These are phyloP conservation scores for Proterorhinus semilunaris DNA, from an alignment of 2,113 vertebrate species.

Conservation along the genomic window DNA sequence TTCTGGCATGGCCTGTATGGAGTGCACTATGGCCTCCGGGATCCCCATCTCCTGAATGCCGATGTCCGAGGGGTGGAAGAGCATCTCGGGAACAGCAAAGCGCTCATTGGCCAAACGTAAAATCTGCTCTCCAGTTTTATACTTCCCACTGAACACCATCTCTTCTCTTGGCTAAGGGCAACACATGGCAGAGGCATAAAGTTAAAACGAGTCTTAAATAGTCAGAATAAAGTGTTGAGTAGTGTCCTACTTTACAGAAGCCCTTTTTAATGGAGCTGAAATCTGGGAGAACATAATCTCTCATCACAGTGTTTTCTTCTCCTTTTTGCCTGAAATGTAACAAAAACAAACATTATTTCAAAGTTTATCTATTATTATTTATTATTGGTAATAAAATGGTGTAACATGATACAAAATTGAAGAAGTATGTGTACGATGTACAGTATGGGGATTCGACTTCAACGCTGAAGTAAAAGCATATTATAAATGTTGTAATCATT, in stretches of 20 bases:
- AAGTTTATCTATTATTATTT: background rate
- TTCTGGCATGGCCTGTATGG: conserved; percentile 91
- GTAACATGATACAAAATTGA: no score
- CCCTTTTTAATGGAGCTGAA: conserved; percentile 98
- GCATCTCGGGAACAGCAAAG: conserved; percentile 96
- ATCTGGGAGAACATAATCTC: conserved; percentile 96
- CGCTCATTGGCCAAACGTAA: conserved; percentile 92
- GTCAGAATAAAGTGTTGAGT: background rate
- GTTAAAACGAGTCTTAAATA: background rate
- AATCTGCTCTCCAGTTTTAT: conserved; percentile 96
- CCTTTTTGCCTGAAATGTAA: conserved; percentile 84
- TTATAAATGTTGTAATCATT: no score
- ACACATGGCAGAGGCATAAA: background rate
- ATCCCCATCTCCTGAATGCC: conserved; percentile 98
- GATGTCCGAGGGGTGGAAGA: conserved; percentile 95
- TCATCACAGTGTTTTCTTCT: conserved; percentile 91
- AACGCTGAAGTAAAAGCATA: no score
- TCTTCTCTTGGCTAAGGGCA: conserved; percentile 86
- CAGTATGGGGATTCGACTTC: no score
- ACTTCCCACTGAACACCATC: conserved; percentile 94
- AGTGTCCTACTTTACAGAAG: conserved; percentile 88
- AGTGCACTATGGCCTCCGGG: conserved; percentile 92
- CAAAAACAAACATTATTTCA: conserved; percentile 31
- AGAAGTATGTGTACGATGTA: no score
- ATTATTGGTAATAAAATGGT: no score